Percentiles rank a stretch among this genome's conserved stretches.
These are phyloP conservation scores for Pachliopta kotzebuea DNA, from an alignment of 2,888 invertebrate species.

Conservation along the genomic window DNA sequence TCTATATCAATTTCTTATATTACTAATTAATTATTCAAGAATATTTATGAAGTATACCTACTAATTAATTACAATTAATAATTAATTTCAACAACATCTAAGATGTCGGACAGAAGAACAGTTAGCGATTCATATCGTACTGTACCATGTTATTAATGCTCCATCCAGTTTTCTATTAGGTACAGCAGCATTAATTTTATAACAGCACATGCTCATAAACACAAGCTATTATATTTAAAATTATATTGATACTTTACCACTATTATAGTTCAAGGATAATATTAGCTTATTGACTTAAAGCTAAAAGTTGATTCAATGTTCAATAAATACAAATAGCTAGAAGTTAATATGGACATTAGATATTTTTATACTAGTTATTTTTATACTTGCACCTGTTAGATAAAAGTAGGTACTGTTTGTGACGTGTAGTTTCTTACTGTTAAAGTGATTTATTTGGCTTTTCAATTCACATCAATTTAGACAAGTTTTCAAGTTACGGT, in stretches of 20 bases:
- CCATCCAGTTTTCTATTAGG: constrained; percentile 18
- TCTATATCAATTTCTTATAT: no score
- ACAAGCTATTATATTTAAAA: no score
- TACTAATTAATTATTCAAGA: no score
- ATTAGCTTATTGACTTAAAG: no score
- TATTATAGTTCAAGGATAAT: no score
- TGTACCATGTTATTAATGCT: constrained; percentile 60
- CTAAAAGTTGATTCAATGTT: no score
- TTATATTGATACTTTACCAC: no score
- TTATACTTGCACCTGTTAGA: no score
- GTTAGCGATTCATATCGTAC: constrained; percentile 69
- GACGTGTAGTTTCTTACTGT: background rate
- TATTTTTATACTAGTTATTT: no score
- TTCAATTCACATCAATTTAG: constrained; percentile 23
- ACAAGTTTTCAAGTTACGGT: constrained; percentile 20
- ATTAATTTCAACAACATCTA: constrained; percentile 52
- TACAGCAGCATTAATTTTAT: constrained; percentile 11
- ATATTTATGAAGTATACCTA: no score
- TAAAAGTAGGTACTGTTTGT: background rate
- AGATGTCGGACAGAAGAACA: constrained; percentile 63
- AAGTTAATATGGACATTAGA: no score
- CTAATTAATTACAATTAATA: constrained; percentile 34
- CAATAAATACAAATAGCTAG: no score
- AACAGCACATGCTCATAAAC: background rate
- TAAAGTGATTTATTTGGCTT: constrained; percentile 18